Conservation (phyloP, 2,113 vertebrate species). For the Osmerus eperlanus region DNA sequence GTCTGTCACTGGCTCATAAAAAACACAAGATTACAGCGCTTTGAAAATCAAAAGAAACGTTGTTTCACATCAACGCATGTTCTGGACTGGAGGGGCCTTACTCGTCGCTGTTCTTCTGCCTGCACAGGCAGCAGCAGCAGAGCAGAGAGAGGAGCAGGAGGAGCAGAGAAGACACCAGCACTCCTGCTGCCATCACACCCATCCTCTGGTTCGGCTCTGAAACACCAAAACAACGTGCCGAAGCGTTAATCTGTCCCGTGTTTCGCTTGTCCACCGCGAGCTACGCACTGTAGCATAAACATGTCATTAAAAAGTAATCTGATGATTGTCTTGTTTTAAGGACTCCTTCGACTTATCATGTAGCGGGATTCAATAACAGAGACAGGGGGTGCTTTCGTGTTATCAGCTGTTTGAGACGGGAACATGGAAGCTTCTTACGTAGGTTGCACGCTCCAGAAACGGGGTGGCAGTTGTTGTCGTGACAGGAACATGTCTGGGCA, state of each 20-base stretch:
- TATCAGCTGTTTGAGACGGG: too few species aligned
- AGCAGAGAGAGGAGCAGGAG: slow-evolving; percentile 80
- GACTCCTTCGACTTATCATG: too few species aligned
- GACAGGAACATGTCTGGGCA: slow-evolving; percentile 74
- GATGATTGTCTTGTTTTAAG: too few species aligned
- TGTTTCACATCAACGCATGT: too few species aligned
- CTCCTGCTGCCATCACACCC: slow-evolving; percentile 83
- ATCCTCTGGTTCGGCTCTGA: slow-evolving; percentile 85
- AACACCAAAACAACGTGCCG: slow-evolving; percentile 15
- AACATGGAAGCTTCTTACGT: slow-evolving; percentile 66
- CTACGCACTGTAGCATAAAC: too few species aligned
- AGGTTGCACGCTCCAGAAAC: slow-evolving; percentile 81
- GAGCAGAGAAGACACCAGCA: slow-evolving; percentile 75
- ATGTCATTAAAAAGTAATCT: neutral
- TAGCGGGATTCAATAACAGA: too few species aligned
- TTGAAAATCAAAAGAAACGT: neutral
- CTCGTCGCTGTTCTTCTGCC: slow-evolving; percentile 73
- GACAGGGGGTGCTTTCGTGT: too few species aligned
- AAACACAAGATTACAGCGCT: neutral
- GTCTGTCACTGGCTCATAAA: too few species aligned
- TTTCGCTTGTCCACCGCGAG: too few species aligned
- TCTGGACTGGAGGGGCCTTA: slow-evolving; percentile 49
- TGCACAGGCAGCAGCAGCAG: slow-evolving; percentile 82
- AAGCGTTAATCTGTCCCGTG: too few species aligned
- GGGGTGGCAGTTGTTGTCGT: slow-evolving; percentile 76